A percentile compares a stretch with the other conserved stretches of the same genome.
Conservation (phyloP, 2,113 vertebrate species). For the Muntiacus reevesi region DNA sequence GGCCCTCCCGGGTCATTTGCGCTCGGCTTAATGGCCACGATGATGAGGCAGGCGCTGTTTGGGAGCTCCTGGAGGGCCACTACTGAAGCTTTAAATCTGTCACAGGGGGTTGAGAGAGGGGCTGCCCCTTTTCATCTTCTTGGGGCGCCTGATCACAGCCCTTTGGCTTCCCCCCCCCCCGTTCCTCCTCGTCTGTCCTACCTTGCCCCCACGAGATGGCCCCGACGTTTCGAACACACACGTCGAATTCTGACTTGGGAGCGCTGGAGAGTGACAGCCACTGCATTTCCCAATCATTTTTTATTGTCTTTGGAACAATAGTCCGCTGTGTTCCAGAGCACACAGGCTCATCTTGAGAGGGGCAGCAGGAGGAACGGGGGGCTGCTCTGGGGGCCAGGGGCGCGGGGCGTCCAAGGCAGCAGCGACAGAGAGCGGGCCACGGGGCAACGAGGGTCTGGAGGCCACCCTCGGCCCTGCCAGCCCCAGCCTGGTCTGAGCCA, state of each 20-base stretch:
- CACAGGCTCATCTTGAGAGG: neutral
- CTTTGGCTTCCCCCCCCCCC: neutral
- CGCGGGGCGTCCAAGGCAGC: neutral
- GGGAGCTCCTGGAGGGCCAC: neutral
- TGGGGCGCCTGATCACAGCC: neutral
- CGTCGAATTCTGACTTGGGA: neutral
- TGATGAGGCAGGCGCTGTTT: neutral
- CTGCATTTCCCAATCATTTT: neutral
- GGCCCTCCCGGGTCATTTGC: conserved; percentile 29
- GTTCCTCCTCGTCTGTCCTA: neutral
- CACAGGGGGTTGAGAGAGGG: neutral
- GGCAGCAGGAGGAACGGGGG: neutral
- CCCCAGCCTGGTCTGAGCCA: neutral
- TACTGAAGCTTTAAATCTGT: neutral
- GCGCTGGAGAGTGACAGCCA: neutral
- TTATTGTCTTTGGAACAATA: conserved; percentile 49
- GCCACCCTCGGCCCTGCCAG: rapidly evolving
- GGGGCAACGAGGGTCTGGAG: neutral
- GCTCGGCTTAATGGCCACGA: conserved; percentile 27
- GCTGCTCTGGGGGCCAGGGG: neutral
- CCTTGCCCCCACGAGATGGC: neutral
- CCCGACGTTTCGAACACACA: neutral
- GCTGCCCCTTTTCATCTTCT: neutral
- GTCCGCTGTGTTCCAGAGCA: neutral
- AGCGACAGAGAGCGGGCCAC: rapidly evolving